Percentiles rank a stretch among this genome's conserved stretches.
Evolutionary conservation across 2,113 vertebrate genomes (phyloP).

Genomic region (Dunckerocampus dactyliophorus): DNA sequence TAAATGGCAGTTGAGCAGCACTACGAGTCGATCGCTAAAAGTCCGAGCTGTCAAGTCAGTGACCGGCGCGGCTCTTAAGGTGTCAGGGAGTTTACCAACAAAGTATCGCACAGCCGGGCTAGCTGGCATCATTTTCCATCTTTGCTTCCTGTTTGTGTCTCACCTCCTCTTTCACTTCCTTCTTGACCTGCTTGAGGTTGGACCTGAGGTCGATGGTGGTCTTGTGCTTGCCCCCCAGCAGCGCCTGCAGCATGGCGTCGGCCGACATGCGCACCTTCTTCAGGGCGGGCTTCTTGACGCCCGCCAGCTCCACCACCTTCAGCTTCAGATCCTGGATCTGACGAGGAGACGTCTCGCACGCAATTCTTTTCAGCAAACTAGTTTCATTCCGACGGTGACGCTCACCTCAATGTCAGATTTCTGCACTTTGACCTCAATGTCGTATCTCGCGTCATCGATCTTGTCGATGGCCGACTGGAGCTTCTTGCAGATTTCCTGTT

Average conservation of each 20-base stretch:
- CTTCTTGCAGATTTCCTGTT: slow-evolving; percentile 82
- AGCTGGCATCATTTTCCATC: no score
- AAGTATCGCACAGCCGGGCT: no score
- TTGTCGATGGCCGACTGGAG: slow-evolving; percentile 77
- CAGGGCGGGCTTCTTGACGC: slow-evolving; percentile 67
- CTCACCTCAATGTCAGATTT: slow-evolving; percentile 85
- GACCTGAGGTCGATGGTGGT: slow-evolving; percentile 90
- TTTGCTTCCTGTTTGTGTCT: slow-evolving; percentile 5
- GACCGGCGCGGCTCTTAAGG: no score
- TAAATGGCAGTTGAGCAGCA: no score
- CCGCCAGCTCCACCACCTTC: slow-evolving; percentile 84
- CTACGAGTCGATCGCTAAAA: no score
- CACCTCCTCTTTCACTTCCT: slow-evolving; percentile 88
- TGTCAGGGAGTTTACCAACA: no score
- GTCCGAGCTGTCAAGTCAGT: no score
- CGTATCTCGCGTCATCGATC: slow-evolving; percentile 87
- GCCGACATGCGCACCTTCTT: slow-evolving; percentile 70
- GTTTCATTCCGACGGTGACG: no score
- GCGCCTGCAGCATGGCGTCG: slow-evolving; percentile 65
- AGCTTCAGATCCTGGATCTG: slow-evolving; percentile 86
- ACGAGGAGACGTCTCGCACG: no score
- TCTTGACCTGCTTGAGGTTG: slow-evolving; percentile 95
- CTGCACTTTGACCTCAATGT: slow-evolving; percentile 78
- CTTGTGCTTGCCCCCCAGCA: slow-evolving; percentile 88
- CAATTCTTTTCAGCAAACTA: no score